phyloP scores from a whole-genome alignment of 2,888 invertebrate species.

The Ormyrus thymus region DNA sequence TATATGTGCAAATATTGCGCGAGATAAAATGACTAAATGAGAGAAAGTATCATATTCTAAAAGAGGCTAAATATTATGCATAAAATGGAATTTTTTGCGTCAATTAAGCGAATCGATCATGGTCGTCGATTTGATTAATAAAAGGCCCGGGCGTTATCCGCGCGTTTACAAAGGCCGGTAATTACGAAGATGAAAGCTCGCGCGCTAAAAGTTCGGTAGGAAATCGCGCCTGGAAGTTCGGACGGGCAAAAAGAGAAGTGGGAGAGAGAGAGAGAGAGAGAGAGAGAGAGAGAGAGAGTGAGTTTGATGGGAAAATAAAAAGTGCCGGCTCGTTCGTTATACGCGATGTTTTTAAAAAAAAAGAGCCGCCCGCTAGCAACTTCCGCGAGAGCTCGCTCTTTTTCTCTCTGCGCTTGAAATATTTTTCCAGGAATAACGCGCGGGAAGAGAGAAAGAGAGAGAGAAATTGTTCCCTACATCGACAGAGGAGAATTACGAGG shows the following conservation, averaged over 20 bases:
- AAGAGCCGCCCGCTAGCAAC: not conserved
- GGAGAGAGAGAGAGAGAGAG: not conserved
- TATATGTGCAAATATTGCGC: too few relatives aligned
- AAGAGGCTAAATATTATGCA: too few relatives aligned
- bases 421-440: conserved; percentile 2
- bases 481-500: conserved; percentile 25
- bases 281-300: conserved; percentile 19
- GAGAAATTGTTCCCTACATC: conserved; percentile 32
- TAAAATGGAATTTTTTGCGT: too few relatives aligned
- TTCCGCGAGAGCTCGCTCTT: not conserved
- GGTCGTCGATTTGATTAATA: too few relatives aligned
- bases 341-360: conserved; percentile 2
- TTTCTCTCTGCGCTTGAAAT: conserved; percentile 18
- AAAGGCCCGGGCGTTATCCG: conserved; percentile 9
- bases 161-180: conserved; percentile 29
- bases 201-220: not conserved
- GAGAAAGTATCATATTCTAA: too few relatives aligned
- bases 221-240: not conserved
- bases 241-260: conserved; percentile 25
- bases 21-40: too few relatives aligned
- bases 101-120: too few relatives aligned
- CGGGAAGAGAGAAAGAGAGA: not conserved
- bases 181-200: conserved; percentile 53
- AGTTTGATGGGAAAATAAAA: conserved; percentile 21
- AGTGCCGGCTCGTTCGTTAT: too few relatives aligned